Evolutionary conservation across 2,113 vertebrate species (phyloP), one percentile per base, ranked within the genome.

Genomic region (Poicephalus meyeri): DNA sequence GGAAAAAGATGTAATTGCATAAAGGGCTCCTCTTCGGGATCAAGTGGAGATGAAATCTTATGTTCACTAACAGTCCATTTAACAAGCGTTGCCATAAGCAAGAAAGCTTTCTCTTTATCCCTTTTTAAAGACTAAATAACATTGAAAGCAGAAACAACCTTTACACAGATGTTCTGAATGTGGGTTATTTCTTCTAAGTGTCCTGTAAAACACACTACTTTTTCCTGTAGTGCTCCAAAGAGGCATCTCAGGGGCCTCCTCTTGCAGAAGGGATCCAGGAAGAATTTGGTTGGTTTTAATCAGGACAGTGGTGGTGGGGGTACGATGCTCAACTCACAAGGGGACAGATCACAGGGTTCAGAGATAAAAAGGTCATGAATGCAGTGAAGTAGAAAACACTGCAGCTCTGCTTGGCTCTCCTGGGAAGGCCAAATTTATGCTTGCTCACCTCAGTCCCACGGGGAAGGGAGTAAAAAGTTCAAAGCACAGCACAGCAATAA

Each of bases 371-470:
- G 9, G 7, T 33, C 33, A 42, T 0, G 1, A 11, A 26, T 52
- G 18, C 4, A 2, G n/a, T 0, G 0, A 9, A 68, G 56, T 21
- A 50, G 31, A 61, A 5, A 35, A 13, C 0, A 0, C 6, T 66
- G 52, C n/a, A 78, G 11, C 28, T 89, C 29, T 50, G 25, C 20
- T 58, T 37, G 4, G 8, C 26, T 70, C n/a, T 89, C 31, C 53
- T 21, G n/a, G 49, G 58, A 46, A 89, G 9, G 28, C 6, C n/a
- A 61, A 53, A 50, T 70, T 91, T 80, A 52, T 28, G 20, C 23
- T n/a, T 65, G 63, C 63, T 80, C 53, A 73, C 37, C 44, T 80
- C 58, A 91, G 16, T 7, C 70, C 41, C 63, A 42, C 0, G 1
- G 35, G 7, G 5, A 17, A 7, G 13, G 3, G 35, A 82, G 80